phyloP scores from a whole-genome alignment of 2,888 invertebrate species.

The Stenchaetothrips biformis region DNA sequence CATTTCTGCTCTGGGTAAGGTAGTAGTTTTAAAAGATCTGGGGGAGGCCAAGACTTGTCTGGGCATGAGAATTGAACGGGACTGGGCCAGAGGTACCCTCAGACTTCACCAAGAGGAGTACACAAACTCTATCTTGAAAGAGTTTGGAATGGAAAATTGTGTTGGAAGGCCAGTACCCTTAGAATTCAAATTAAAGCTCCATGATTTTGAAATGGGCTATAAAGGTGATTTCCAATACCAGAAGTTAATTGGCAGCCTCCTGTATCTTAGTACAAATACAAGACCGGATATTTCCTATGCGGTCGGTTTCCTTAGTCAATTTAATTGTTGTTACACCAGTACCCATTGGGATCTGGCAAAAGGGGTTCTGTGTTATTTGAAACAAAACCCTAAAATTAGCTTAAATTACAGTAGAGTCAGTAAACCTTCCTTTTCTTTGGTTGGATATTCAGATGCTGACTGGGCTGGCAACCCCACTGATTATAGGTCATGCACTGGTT shows the following conservation, averaged over 20 bases:
- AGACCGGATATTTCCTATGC: slow-evolving; percentile 3
- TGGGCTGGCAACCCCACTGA: slow-evolving; percentile 34
- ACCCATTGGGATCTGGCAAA: slow-evolving; percentile 11
- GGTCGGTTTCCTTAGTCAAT: not conserved
- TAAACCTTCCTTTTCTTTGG: slow-evolving; percentile 25
- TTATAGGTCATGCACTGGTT: slow-evolving; percentile 35
- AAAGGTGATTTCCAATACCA: slow-evolving; percentile 1
- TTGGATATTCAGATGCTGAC: slow-evolving; percentile 35
- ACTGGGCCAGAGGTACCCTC: slow-evolving; percentile 1
- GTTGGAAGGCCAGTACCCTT: slow-evolving; percentile 35
- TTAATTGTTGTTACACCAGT: slow-evolving; percentile 1
- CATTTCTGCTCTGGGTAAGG: not conserved
- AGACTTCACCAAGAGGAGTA: not conserved
- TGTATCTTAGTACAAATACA: not conserved
- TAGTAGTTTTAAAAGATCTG: not conserved
- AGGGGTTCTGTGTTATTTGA: not conserved
- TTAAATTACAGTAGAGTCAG: not conserved
- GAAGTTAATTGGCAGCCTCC: slow-evolving; percentile 4
- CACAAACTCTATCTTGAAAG: slow-evolving; percentile 27
- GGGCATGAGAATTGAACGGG: slow-evolving; percentile 10
- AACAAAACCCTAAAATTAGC: not conserved
- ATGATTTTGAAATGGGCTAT: not conserved
- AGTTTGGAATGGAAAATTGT: slow-evolving; percentile 39
- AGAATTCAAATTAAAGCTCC: not conserved
- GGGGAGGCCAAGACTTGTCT: not conserved